Conservation (phyloP, 2,888 invertebrate genomes). For the Chloromyia formosa region DNA sequence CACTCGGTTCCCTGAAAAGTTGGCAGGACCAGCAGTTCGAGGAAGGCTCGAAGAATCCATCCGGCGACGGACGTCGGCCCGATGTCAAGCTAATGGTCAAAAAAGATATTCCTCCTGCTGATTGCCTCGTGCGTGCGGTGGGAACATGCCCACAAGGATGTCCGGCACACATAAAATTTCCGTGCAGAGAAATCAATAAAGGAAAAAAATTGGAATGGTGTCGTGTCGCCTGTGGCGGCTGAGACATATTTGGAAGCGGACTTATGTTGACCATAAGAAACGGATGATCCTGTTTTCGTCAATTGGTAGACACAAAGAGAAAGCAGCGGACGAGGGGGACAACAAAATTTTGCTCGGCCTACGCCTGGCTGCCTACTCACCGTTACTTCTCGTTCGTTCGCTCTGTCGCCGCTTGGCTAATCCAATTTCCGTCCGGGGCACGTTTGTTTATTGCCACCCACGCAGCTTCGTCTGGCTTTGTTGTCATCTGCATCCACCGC, state of each 20-base stretch:
- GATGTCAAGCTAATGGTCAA: neutral
- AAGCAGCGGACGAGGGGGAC: neutral
- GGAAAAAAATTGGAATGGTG: neutral
- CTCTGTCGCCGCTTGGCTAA: neutral
- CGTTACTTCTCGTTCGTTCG: slow-evolving; percentile 12
- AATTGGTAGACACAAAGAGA: neutral
- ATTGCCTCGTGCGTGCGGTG: neutral
- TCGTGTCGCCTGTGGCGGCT: neutral
- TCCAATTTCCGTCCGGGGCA: slow-evolving; percentile 16
- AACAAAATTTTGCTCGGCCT: neutral
- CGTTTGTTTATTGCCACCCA: slow-evolving; percentile 8
- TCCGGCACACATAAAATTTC: slow-evolving; percentile 17
- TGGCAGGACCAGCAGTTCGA: neutral
- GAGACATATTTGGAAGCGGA: neutral
- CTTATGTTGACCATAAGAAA: neutral
- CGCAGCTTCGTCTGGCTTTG: neutral
- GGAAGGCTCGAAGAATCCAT: neutral
- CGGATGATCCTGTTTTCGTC: neutral
- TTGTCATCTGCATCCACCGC: slow-evolving; percentile 4
- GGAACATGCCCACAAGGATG: slow-evolving; percentile 18
- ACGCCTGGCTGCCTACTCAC: slow-evolving; percentile 7
- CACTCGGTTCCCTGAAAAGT: neutral
- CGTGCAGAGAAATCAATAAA: slow-evolving; percentile 25
- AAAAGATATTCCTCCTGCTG: neutral
- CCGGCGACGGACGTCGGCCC: neutral